Conservation (phyloP, 2,797 vertebrate species). For the Epinephelus coioides region DNA sequence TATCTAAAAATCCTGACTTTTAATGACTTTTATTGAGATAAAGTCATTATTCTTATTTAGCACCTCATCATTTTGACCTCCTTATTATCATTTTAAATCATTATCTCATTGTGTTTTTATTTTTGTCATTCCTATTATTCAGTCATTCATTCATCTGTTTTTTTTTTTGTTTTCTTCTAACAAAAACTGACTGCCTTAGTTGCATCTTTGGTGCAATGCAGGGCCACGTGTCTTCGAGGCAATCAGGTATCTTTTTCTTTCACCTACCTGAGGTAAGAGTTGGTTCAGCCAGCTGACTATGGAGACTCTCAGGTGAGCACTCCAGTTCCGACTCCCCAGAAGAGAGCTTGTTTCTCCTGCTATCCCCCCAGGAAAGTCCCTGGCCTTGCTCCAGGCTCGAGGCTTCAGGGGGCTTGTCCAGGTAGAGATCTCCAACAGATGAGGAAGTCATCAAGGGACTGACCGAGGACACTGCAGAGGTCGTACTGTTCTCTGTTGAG, state of each 20-base stretch:
- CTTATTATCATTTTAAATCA: neutral
- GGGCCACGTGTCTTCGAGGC: neutral
- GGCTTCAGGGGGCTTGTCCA: constrained; percentile 60
- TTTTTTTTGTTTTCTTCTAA: neutral
- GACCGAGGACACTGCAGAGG: constrained; percentile 59
- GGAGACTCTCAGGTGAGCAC: constrained; percentile 80
- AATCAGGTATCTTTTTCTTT: neutral
- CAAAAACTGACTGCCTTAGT: neutral
- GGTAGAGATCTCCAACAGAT: constrained; percentile 70
- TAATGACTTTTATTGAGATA: no score
- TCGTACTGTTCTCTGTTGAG: constrained; percentile 53
- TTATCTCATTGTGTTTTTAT: neutral
- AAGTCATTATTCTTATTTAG: no score
- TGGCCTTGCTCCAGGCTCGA: constrained; percentile 62
- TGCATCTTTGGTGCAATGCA: neutral
- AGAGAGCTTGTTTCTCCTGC: constrained; percentile 77
- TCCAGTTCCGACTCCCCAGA: constrained; percentile 79
- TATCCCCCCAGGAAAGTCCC: constrained; percentile 72
- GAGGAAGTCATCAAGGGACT: constrained; percentile 67
- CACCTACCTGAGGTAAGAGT: constrained; percentile 90
- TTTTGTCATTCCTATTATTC: neutral
- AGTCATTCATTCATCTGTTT: neutral
- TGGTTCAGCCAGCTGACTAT: constrained; percentile 86
- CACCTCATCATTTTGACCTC: neutral
- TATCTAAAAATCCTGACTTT: no score